phyloP scores from a whole-genome alignment of 2,797 vertebrate genomes.

The Esox masquinongy region DNA sequence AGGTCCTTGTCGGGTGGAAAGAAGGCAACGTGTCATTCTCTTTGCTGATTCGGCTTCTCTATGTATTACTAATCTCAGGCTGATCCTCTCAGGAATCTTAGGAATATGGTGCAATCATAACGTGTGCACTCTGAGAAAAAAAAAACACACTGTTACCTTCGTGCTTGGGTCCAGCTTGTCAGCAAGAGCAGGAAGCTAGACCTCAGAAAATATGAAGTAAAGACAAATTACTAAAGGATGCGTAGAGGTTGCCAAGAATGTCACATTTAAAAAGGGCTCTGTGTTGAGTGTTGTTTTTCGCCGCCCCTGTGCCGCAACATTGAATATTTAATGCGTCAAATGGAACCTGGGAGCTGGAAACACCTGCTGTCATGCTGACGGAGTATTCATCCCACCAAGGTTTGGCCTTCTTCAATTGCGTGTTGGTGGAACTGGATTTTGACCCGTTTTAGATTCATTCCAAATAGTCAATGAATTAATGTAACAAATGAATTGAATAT shows the following conservation, averaged over 20 bases:
- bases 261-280: constrained; percentile 35
- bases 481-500: no score
- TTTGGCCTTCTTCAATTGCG: not conserved
- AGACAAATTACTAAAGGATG: constrained; percentile 45
- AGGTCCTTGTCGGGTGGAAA: constrained; percentile 56
- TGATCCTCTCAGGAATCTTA: constrained; percentile 57
- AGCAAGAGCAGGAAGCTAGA: constrained; percentile 35
- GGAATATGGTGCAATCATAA: constrained; percentile 63
- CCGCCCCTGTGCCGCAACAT: constrained; percentile 42
- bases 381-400: constrained; percentile 13
- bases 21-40: constrained; percentile 54
- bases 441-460: no score
- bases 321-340: constrained; percentile 18
- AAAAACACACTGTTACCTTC: constrained; percentile 44
- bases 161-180: constrained; percentile 44
- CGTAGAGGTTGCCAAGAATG: constrained; percentile 47
- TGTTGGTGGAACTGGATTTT: no score
- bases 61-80: constrained; percentile 63
- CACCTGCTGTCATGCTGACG: constrained; percentile 6
- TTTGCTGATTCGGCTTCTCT: constrained; percentile 67
- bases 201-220: constrained; percentile 15
- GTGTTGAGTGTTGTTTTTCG: constrained; percentile 30
- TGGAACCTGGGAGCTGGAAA: not conserved
- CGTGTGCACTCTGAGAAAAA: constrained; percentile 28
- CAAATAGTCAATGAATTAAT: no score